A percentile compares a stretch with the other conserved stretches of the same genome.
These are phyloP conservation scores for Trichomalopsis sarcophagae DNA, from an alignment of 1,140 invertebrate species.

Conservation along the genomic window DNA sequence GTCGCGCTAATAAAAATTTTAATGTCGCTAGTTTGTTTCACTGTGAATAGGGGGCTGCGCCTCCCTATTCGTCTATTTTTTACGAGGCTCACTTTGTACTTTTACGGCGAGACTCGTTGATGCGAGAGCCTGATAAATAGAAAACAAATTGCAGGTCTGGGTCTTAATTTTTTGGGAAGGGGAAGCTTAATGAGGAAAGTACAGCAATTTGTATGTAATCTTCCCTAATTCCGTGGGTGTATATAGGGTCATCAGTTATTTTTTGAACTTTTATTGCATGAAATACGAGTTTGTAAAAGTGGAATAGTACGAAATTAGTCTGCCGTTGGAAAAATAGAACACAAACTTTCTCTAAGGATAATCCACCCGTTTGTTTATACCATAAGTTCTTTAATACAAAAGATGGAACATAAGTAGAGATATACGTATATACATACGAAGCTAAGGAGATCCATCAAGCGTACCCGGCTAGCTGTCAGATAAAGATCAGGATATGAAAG, in stretches of 20 bases:
- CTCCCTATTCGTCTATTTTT: background rate
- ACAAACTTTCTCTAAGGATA: background rate
- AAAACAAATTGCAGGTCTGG: background rate
- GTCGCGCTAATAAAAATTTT: slow-evolving; percentile 28
- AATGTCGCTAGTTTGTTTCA: slow-evolving; percentile 37
- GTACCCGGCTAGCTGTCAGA: slow-evolving; percentile 5
- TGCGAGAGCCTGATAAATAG: background rate
- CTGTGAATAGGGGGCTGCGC: background rate
- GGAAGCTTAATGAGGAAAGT: background rate
- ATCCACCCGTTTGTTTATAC: background rate
- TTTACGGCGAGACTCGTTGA: background rate
- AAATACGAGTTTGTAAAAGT: background rate
- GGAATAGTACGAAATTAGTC: background rate
- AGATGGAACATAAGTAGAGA: background rate
- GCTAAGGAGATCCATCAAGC: slow-evolving; percentile 11
- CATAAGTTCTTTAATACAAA: background rate
- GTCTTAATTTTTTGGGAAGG: background rate
- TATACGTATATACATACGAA: background rate
- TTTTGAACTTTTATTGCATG: background rate
- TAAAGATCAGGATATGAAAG: slow-evolving; percentile 30
- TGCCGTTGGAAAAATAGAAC: background rate
- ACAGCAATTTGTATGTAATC: background rate
- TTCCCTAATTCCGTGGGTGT: background rate
- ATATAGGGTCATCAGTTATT: background rate
- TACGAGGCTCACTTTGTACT: slow-evolving; percentile 10